Evolutionary conservation across 2,113 vertebrate species (phyloP), one percentile per base, ranked within the genome.

Genomic region (Perca flavescens): DNA sequence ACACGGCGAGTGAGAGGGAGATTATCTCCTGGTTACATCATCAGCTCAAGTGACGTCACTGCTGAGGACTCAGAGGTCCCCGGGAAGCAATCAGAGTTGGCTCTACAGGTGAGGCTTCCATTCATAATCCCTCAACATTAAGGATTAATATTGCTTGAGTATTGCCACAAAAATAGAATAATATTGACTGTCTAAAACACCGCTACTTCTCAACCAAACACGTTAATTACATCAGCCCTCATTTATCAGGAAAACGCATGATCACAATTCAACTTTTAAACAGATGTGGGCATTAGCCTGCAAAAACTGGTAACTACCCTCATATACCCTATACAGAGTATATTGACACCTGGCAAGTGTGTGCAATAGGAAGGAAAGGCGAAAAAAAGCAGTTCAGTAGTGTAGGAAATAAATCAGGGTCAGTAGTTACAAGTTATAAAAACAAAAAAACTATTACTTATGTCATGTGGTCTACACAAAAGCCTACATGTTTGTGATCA

Each of bases 71-170:
- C 72, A 11, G 80, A 85, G 79, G 61, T 90, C 85, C 65, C 81
- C 19, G 10, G 43, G 77, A 86, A 83, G 88, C 86, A 90, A 94
- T 91, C 86, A 67, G 69, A 90, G 78, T 58, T 60, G 73, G 86
- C 84, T 77, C 70, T 80, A 80, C 92, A 78, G 89, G 86, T 91
- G 87, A 92, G 91, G 89, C 79, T 80, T 88, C 71, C 68, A 46
- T 81, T 88, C 77, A 71, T 72, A 76, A 83, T 91, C 92, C 78
- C 80, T 81, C 72, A 25, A 89, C 89, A 87, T 88, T 69, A 87
- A 90, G 87, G 91, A 93, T 93, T 90, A 90, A 93, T 96, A 96
- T 96, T 96, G 95, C 95, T 96, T 95, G 86, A 91, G 89, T 96
- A 95, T 95, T 95, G 94, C 92, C 94, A 93, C 90, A 90, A 88